Conservation (phyloP, 1,140 invertebrate genomes). For the Papilio aristodemus region DNA sequence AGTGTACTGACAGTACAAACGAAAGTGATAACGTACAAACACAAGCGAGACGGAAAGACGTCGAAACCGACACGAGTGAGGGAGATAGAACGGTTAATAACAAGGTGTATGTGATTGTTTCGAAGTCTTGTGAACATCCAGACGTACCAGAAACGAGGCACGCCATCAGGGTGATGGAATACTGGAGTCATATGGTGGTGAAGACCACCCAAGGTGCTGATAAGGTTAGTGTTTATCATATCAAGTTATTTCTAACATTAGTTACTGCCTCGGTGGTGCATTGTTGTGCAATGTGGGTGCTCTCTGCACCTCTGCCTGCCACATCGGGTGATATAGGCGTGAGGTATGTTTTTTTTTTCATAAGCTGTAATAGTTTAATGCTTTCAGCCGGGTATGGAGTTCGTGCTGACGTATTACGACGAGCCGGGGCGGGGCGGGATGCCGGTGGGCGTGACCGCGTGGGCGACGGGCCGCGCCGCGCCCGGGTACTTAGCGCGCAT, state of each 20-base stretch:
- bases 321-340: too few relatives aligned
- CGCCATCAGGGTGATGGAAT: constrained; percentile 86
- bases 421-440: constrained; percentile 87
- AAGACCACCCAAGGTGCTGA: constrained; percentile 84
- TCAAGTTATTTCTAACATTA: too few relatives aligned
- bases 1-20: constrained; percentile 15
- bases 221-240: constrained; percentile 82
- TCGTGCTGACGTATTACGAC: constrained; percentile 92
- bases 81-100: constrained; percentile 32
- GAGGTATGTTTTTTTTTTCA: too few relatives aligned
- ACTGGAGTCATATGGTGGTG: constrained; percentile 94
- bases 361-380: too few relatives aligned
- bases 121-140: constrained; percentile 83
- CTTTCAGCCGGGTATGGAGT: constrained; percentile 85
- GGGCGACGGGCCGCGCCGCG: constrained; percentile 69
- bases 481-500: constrained; percentile 65
- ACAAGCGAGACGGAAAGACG: constrained; percentile 54
- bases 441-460: constrained; percentile 63
- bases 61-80: constrained; percentile 41
- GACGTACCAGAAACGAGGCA: constrained; percentile 80
- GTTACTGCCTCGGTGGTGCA: too few relatives aligned
- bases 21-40: constrained; percentile 48
- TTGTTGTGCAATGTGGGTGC: too few relatives aligned
- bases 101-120: constrained; percentile 81
- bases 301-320: too few relatives aligned